Base-by-base conservation (phyloP, 2,888 invertebrate species). In the Drosophila sordidula region DNA sequence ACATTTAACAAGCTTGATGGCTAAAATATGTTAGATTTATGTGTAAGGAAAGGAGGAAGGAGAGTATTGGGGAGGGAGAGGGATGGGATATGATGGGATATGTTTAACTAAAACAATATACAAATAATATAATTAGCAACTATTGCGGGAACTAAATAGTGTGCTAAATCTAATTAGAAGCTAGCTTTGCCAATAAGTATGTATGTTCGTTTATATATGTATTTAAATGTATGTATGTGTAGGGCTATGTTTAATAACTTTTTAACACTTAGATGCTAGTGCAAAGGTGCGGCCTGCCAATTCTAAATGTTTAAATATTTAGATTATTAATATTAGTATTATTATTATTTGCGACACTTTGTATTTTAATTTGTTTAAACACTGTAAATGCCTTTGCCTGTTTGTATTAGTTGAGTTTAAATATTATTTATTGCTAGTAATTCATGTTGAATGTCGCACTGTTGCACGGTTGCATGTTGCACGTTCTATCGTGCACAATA, bases 61-160 rank as follows among this genome's bases (percentile, higher is more conserved):
- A 34, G 26, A 11, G 29, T 9, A 8, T 8, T 29, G 3, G 4
- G 5, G 39, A 18, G 11, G 64, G 9, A n/a, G 14, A 25, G 25
- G 11, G 34, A n/a, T n/a, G n/a, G n/a, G n/a, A n/a, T n/a, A n/a
- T n/a, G n/a, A 9, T 12, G 34, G 26, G n/a, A 12, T 44, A 9
- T 45, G 63, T 46, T 51, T 36, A 85, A 82, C 67, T 84, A 70
- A 83, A 62, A 66, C 52, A 65, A 71, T 83, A 80, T 87, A 89
- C 68, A 83, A 78, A 78, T 87, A 83, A 78, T 84, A 81, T 87
- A 83, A 78, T 84, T 87, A 81, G 64, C 71, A 78, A 66, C 85
- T 84, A 89, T 89, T 84, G 83, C 89, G 78, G 55, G 69, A 84
- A 84, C 83, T 84, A 84, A 84, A 84, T 61, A 78, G 87, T 87